These are phyloP conservation scores for Callionymus lyra DNA, from an alignment of 2,113 vertebrate species.

Conservation along the genomic window DNA sequence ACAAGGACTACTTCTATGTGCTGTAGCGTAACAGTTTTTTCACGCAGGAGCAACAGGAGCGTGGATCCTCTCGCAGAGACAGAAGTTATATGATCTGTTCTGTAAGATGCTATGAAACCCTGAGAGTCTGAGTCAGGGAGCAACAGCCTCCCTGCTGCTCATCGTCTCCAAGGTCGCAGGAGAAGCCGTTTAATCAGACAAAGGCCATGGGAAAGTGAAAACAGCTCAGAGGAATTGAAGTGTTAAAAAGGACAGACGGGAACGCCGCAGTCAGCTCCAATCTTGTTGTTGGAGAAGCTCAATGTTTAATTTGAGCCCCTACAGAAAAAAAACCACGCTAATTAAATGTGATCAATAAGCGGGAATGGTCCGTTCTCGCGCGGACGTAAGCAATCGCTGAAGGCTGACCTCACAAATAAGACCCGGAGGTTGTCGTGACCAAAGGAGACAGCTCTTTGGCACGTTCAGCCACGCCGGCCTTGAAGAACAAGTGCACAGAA, in stretches of 20 bases:
- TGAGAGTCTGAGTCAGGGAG: too few species aligned
- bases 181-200: constrained; percentile 24
- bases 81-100: too few species aligned
- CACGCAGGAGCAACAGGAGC: too few species aligned
- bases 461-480: constrained; percentile 44
- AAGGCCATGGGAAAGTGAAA: constrained; percentile 33
- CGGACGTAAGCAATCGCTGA: constrained; percentile 44
- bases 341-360: too few species aligned
- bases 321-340: too few species aligned
- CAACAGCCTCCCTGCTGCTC: constrained; percentile 4
- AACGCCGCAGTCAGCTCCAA: not conserved
- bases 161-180: constrained; percentile 35
- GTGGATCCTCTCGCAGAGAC: too few species aligned
- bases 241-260: not conserved
- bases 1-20: too few species aligned
- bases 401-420: constrained; percentile 51
- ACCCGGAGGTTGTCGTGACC: constrained; percentile 58
- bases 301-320: too few species aligned
- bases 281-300: too few species aligned
- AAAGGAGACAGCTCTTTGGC: constrained; percentile 54
- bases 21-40: too few species aligned
- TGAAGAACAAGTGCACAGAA: constrained; percentile 43
- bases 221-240: constrained; percentile 3
- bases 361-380: constrained; percentile 16
- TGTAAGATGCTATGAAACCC: too few species aligned